Evolutionary conservation across 92 coral and sea anemone genomes (phyloP).

Genomic region (Siderastrea siderea): DNA sequence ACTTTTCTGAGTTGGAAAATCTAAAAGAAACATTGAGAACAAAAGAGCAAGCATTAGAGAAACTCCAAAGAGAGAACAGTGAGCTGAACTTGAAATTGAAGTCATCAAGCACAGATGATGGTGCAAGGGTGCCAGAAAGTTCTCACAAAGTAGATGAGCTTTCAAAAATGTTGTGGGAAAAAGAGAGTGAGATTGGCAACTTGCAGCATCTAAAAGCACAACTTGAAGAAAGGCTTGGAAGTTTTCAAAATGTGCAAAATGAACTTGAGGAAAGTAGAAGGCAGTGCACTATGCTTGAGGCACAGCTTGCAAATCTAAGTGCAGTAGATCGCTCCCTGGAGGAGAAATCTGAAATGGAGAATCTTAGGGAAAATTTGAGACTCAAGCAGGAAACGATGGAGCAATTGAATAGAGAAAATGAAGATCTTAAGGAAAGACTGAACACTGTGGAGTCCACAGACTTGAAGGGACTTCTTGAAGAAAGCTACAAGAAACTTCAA

Average conservation of each 20-base stretch:
- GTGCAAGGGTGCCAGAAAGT: constrained; percentile 70
- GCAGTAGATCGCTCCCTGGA: constrained; percentile 72
- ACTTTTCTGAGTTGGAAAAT: constrained; percentile 52
- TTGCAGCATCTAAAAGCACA: constrained; percentile 78
- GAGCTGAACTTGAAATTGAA: constrained; percentile 50
- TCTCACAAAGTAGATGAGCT: constrained; percentile 86
- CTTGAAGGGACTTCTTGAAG: constrained; percentile 82
- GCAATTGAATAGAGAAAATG: constrained; percentile 82
- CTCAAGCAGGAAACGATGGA: constrained; percentile 81
- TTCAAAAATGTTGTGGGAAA: constrained; percentile 77
- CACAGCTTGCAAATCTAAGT: constrained; percentile 73
- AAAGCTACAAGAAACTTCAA: constrained; percentile 82
- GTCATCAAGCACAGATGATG: constrained; percentile 37
- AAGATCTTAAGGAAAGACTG: constrained; percentile 76
- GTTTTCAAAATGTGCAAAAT: constrained; percentile 77
- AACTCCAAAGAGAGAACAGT: constrained; percentile 72
- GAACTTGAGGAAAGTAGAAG: constrained; percentile 84
- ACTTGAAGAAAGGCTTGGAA: constrained; percentile 80
- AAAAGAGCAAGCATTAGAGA: constrained; percentile 60
- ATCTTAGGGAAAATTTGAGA: constrained; percentile 74
- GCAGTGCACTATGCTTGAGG: constrained; percentile 76
- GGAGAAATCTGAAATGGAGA: constrained; percentile 82
- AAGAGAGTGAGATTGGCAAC: constrained; percentile 83
- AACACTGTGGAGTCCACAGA: constrained; percentile 77
- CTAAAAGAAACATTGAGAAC: constrained; percentile 49